phyloP scores from a whole-genome alignment of 2,888 invertebrate species.

The Busseola fusca region DNA sequence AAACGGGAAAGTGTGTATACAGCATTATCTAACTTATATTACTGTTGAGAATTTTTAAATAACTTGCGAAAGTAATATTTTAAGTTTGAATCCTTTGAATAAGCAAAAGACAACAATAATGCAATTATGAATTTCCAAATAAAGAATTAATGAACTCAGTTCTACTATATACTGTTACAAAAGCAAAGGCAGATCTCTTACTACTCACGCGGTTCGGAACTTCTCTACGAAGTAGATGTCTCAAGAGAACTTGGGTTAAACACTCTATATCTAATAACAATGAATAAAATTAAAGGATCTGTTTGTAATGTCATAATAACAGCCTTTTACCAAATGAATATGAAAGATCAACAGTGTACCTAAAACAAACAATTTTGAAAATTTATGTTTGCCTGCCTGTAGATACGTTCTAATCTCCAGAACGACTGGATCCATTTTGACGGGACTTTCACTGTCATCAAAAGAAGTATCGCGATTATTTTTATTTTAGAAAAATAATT shows the following conservation, averaged over 20 bases:
- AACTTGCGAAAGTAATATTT: slow-evolving; percentile 53
- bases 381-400: background rate
- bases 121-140: no score
- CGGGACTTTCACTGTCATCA: no score
- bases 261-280: background rate
- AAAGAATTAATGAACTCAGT: background rate
- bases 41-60: slow-evolving; percentile 44
- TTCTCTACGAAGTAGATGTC: background rate
- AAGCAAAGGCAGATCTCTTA: background rate
- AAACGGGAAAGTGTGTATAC: no score
- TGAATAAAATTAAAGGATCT: background rate
- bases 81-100: slow-evolving; percentile 55
- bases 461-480: no score
- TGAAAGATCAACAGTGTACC: no score
- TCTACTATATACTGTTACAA: slow-evolving; percentile 2
- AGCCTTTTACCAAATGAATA: background rate
- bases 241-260: slow-evolving; percentile 1
- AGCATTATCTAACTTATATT: slow-evolving; percentile 36
- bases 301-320: background rate
- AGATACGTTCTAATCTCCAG: background rate
- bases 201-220: background rate
- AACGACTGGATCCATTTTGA: background rate
- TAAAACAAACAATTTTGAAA: background rate
- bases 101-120: slow-evolving; percentile 28
- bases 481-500: background rate